Percentiles rank a stretch among this genome's conserved stretches.
These are phyloP conservation scores for Drosophila putrida DNA, from an alignment of 2,888 invertebrate genomes.

Conservation along the genomic window DNA sequence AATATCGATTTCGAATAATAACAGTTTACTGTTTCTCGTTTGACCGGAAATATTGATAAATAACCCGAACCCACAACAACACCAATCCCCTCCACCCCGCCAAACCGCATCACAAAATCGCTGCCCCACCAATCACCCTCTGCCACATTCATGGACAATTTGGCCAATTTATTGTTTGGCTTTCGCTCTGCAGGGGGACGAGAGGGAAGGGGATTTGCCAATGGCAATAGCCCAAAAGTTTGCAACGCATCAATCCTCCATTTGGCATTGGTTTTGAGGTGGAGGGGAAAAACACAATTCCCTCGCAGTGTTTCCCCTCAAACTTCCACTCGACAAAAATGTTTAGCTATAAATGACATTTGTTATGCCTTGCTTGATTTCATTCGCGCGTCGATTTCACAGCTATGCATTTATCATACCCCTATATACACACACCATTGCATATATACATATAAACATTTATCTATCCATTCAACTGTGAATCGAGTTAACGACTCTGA, in stretches of 20 bases:
- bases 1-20: constrained; percentile 63
- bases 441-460: constrained; percentile 48
- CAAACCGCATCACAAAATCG: background rate
- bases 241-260: constrained; percentile 74
- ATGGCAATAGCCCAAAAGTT: constrained; percentile 62
- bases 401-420: constrained; percentile 66
- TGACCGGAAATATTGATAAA: constrained; percentile 81
- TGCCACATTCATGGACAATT: constrained; percentile 65
- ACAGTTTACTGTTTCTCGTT: constrained; percentile 63
- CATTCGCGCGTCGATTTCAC: constrained; percentile 66
- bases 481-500: constrained; percentile 41
- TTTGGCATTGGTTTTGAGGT: constrained; percentile 55
- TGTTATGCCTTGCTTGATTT: constrained; percentile 78
- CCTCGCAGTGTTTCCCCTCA: background rate
- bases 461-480: constrained; percentile 54
- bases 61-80: constrained; percentile 51
- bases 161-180: constrained; percentile 73
- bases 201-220: constrained; percentile 33
- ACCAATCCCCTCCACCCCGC: background rate
- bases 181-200: constrained; percentile 18
- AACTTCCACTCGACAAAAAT: constrained; percentile 39
- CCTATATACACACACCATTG: constrained; percentile 1
- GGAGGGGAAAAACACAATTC: background rate
- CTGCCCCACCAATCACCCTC: constrained; percentile 16
- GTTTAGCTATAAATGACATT: constrained; percentile 76